Percentiles rank a stretch among this genome's conserved stretches.
phyloP scores from a whole-genome alignment of 1,140 invertebrate genomes.

The Orchestia grillus region DNA sequence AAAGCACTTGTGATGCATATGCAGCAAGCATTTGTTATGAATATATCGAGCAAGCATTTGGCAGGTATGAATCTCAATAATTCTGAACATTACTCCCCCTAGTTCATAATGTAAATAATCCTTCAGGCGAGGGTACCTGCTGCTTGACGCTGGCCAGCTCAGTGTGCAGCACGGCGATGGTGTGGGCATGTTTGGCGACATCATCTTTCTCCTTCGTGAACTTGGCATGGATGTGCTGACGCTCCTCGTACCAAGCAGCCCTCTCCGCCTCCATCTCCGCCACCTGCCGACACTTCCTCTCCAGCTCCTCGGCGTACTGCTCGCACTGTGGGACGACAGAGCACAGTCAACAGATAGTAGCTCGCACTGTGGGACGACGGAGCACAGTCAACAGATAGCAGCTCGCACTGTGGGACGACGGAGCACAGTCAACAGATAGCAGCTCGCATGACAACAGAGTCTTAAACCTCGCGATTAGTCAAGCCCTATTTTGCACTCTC shows the following conservation, averaged over 20 bases:
- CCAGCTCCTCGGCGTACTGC: slow-evolving; percentile 62
- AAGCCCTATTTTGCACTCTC: too few species aligned
- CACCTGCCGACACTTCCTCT: slow-evolving; percentile 59
- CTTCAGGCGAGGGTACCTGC: slow-evolving; percentile 62
- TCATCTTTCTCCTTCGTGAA: slow-evolving; percentile 65
- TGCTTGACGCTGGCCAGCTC: slow-evolving; percentile 65
- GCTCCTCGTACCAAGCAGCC: slow-evolving; percentile 62
- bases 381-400: neutral
- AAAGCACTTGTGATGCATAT: too few species aligned
- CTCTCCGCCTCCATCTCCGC: slow-evolving; percentile 65
- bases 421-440: neutral
- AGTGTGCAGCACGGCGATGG: slow-evolving; percentile 65
- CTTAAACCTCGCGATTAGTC: too few species aligned
- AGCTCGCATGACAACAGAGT: slow-evolving; percentile 53
- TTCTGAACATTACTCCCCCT: too few species aligned
- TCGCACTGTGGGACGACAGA: slow-evolving; percentile 56
- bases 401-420: slow-evolving; percentile 58
- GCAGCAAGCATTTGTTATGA: too few species aligned
- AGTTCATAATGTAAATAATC: too few species aligned
- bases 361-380: slow-evolving; percentile 57
- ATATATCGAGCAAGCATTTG: too few species aligned
- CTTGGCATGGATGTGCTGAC: slow-evolving; percentile 61
- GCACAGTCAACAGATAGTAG: neutral
- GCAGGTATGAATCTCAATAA: too few species aligned
- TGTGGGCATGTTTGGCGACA: slow-evolving; percentile 62